Conservation (phyloP, 2,113 vertebrate species). For the Indicator indicator region DNA sequence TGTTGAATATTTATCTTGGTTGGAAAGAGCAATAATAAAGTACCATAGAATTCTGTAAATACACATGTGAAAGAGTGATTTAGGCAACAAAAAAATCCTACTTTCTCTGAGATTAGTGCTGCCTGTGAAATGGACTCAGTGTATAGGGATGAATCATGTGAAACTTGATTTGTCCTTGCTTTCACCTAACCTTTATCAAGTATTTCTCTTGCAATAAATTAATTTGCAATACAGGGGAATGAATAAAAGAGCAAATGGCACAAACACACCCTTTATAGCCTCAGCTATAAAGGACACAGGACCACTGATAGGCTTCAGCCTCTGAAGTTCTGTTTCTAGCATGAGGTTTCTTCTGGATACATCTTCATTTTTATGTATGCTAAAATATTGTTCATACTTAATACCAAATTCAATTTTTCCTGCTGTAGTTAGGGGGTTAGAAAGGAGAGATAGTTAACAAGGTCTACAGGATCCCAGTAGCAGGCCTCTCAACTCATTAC, state of each 20-base stretch:
- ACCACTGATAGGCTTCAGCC: not conserved
- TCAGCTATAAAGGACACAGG: not conserved
- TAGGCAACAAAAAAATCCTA: not conserved
- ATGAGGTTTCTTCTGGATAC: not conserved
- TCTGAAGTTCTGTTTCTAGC: not conserved
- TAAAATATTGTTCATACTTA: not conserved
- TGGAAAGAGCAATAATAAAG: not conserved
- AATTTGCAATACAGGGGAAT: not conserved
- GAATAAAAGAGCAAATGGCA: not conserved
- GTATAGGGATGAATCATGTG: not conserved
- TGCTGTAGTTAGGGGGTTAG: not conserved
- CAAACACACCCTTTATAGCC: not conserved
- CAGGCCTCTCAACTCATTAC: rapidly evolving
- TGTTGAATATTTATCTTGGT: not conserved
- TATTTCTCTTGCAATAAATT: not conserved
- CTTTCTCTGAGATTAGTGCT: not conserved
- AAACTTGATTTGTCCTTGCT: not conserved
- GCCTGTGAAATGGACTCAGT: not conserved
- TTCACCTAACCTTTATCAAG: not conserved
- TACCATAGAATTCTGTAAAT: not conserved
- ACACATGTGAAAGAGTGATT: not conserved
- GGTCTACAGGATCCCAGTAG: not conserved
- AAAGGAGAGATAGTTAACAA: not conserved
- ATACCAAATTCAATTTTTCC: not conserved
- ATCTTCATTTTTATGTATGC: not conserved